These are phyloP conservation scores for Zapus hudsonius DNA, from an alignment of 2,113 vertebrate genomes.

Conservation along the genomic window DNA sequence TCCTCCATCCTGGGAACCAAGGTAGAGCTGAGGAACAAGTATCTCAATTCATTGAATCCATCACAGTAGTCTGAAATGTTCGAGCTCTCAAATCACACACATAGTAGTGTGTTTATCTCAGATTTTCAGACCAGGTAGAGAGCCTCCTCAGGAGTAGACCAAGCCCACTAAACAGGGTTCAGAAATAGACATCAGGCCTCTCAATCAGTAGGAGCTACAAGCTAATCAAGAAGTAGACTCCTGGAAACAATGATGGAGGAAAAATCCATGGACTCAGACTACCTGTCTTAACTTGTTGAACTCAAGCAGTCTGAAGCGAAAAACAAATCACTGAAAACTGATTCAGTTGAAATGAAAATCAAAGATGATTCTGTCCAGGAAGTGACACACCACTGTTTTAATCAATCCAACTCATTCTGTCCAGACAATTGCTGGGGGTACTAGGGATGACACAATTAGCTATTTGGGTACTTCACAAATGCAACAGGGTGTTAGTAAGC, in stretches of 20 bases:
- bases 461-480: constrained; percentile 46
- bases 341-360: constrained; percentile 71
- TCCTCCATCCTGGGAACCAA: constrained; percentile 54
- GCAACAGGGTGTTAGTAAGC: neutral
- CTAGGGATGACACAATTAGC: constrained; percentile 30
- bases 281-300: constrained; percentile 72
- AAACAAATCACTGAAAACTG: constrained; percentile 68
- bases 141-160: constrained; percentile 58
- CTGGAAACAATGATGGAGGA: constrained; percentile 51
- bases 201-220: constrained; percentile 64
- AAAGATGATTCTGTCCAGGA: constrained; percentile 58
- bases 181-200: constrained; percentile 71
- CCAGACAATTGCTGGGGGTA: constrained; percentile 54
- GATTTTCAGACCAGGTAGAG: constrained; percentile 68
- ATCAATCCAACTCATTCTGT: constrained; percentile 64
- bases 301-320: constrained; percentile 66
- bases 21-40: constrained; percentile 53
- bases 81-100: constrained; percentile 64
- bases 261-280: constrained; percentile 69
- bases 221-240: constrained; percentile 60
- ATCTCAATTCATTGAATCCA: constrained; percentile 62
- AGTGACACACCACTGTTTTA: constrained; percentile 61
- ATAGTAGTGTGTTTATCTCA: constrained; percentile 70
- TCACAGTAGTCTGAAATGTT: constrained; percentile 56
- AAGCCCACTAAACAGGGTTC: constrained; percentile 59